Base-by-base conservation (phyloP, 2,888 invertebrate species). In the Loripinus fragilis region DNA sequence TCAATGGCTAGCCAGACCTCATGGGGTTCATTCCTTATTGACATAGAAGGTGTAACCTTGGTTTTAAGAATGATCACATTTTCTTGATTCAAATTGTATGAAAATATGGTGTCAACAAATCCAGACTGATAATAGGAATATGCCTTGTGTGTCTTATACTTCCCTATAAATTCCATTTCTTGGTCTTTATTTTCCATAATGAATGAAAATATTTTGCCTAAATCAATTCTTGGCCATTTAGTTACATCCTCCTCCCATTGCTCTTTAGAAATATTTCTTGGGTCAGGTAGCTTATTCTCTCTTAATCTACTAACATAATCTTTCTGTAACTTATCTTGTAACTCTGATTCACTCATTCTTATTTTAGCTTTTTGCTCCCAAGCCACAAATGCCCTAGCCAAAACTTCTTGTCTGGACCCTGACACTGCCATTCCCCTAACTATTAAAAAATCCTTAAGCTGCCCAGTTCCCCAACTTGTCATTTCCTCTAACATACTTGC, bases 401-500 rank as follows among this genome's bases (percentile, higher is more conserved):
- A 60, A 33, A 60, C 10, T 33, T 33, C 60, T 33, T 30, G 60
- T 60, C 60, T 60, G n/a, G 17, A 33, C 33, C 60, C 60, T 33
- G 60, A 33, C 10, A 10, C 7, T 33, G 60, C 10, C 1, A 60
- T 8, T 30, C 60, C 60, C 28, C 30, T 60, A 7, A 60, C 60
- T 33, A 33, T 60, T 33, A 60, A 60, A 33, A 17, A 60, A 60
- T 60, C 60, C 33, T 60, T 60, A 17, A 60, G 60, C 20, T 60
- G 60, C 2, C 60, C 60, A 60, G 60, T 60, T 2, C 60, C 60
- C 60, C 60, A 60, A 20, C 33, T 60, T 30, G 60, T 33, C 30
- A 60, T 60, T 60, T 60, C 60, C 33, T 60, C 60, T 12, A 33
- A 60, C 60, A 60, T 33, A 60, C 17, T 33, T 33, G 60, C 25